These are phyloP conservation scores for Mamestra brassicae DNA, from an alignment of 2,888 invertebrate genomes.

Conservation along the genomic window DNA sequence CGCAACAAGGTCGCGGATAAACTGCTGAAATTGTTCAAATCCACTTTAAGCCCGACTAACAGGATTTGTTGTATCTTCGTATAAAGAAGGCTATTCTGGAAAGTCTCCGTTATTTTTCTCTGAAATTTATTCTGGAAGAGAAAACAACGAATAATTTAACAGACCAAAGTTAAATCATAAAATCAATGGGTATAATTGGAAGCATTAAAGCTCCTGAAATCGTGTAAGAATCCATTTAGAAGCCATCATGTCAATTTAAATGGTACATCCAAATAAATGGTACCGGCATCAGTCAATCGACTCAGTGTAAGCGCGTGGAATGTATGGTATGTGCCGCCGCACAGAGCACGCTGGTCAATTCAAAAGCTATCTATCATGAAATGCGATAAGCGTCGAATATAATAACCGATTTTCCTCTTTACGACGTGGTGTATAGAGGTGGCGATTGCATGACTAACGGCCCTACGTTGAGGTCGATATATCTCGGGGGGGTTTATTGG, in stretches of 20 bases:
- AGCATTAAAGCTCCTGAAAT: constrained; percentile 51
- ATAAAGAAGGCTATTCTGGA: constrained; percentile 13
- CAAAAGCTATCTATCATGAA: constrained; percentile 76
- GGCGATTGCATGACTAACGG: constrained; percentile 77
- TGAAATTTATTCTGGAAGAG: background rate
- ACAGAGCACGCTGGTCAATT: constrained; percentile 82
- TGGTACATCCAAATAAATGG: constrained; percentile 75
- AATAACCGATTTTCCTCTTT: constrained; percentile 81
- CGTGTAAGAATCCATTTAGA: constrained; percentile 70
- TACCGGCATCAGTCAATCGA: constrained; percentile 77
- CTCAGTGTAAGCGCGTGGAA: constrained; percentile 76
- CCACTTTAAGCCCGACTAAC: constrained; percentile 43
- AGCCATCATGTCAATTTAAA: constrained; percentile 71
- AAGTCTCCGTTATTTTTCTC: constrained; percentile 3
- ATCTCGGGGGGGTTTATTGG: constrained; percentile 88
- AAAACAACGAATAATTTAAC: constrained; percentile 14
- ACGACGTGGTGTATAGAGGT: constrained; percentile 76
- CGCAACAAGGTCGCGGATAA: constrained; percentile 43
- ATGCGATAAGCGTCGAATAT: constrained; percentile 74
- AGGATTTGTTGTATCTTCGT: constrained; percentile 42
- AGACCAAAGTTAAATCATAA: constrained; percentile 16
- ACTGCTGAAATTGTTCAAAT: constrained; percentile 43
- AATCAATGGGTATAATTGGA: constrained; percentile 39
- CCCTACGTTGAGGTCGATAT: constrained; percentile 81
- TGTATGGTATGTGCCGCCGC: constrained; percentile 77